Evolutionary conservation across 1,140 invertebrate genomes (phyloP).

Genomic region (Drosophila grimshawi): DNA sequence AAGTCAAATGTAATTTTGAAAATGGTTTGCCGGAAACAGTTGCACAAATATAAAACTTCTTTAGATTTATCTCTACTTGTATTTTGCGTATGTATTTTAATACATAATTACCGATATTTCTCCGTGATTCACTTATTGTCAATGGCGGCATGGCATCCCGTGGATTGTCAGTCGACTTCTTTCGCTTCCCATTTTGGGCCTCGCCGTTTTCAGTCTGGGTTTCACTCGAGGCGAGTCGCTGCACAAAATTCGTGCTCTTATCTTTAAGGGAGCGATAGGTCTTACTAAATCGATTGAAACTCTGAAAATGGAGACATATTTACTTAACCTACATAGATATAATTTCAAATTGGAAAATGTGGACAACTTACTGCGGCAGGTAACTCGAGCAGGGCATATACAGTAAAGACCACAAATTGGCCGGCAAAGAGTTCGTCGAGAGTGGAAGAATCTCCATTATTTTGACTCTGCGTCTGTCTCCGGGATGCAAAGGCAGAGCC

Average conservation of each 20-base stretch:
- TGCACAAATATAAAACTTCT: too few species aligned
- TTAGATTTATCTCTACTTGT: too few species aligned
- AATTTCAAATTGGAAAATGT: background rate
- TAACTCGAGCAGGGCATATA: constrained; percentile 89
- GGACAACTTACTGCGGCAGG: constrained; percentile 67
- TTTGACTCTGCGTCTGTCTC: constrained; percentile 40
- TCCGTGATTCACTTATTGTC: constrained; percentile 76
- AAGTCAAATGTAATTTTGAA: too few species aligned
- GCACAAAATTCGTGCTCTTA: constrained; percentile 68
- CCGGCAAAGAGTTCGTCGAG: constrained; percentile 87
- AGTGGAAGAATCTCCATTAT: constrained; percentile 35
- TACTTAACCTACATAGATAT: constrained; percentile 25
- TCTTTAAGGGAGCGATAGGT: constrained; percentile 80
- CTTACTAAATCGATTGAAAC: constrained; percentile 81
- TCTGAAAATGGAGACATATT: constrained; percentile 56
- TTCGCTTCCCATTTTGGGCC: constrained; percentile 47
- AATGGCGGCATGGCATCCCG: constrained; percentile 71
- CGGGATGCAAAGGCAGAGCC: constrained; percentile 47
- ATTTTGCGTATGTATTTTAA: background rate
- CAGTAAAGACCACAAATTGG: constrained; percentile 90
- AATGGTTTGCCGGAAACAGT: too few species aligned
- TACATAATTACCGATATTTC: constrained; percentile 72
- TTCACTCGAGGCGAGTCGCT: constrained; percentile 60
- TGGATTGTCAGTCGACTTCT: constrained; percentile 60
- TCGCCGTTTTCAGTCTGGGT: constrained; percentile 42